Percentiles rank a stretch among this genome's conserved stretches.
These are phyloP conservation scores for Azemiops feae DNA, from an alignment of 2,113 vertebrate genomes.

Conservation along the genomic window DNA sequence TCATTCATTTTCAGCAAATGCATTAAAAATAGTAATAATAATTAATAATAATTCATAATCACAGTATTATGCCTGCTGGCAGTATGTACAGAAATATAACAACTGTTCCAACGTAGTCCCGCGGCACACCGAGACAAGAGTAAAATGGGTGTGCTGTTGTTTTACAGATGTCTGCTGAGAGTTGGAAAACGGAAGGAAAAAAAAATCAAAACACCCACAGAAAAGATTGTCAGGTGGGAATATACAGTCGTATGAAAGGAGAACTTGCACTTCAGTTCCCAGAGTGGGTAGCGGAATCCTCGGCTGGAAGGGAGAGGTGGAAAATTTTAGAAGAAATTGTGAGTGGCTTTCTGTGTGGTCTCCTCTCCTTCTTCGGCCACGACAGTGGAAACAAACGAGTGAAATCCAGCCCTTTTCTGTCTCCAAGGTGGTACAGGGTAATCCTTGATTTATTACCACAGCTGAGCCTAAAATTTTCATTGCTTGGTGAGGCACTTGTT, in stretches of 20 bases:
- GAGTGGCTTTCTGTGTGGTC: background rate
- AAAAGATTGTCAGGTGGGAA: background rate
- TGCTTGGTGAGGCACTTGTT: background rate
- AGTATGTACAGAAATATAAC: constrained; percentile 64
- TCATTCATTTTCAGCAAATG: constrained; percentile 68
- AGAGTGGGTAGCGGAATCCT: background rate
- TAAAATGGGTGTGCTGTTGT: background rate
- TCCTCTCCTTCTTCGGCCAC: background rate
- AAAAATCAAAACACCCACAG: background rate
- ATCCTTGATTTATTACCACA: background rate
- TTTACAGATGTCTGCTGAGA: background rate
- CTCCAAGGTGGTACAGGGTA: background rate
- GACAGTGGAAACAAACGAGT: background rate
- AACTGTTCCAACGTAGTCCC: background rate
- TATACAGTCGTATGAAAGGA: background rate
- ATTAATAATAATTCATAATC: constrained; percentile 53
- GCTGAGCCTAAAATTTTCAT: background rate
- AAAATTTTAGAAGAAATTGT: background rate
- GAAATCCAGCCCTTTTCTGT: background rate
- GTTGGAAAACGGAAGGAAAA: background rate
- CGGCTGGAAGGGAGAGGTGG: background rate
- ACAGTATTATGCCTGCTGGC: constrained; percentile 63
- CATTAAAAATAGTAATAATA: constrained; percentile 49
- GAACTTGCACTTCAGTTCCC: background rate
- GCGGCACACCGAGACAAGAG: background rate